Conservation (phyloP, 2,113 vertebrate genomes). For the Ariopsis seemanni region DNA sequence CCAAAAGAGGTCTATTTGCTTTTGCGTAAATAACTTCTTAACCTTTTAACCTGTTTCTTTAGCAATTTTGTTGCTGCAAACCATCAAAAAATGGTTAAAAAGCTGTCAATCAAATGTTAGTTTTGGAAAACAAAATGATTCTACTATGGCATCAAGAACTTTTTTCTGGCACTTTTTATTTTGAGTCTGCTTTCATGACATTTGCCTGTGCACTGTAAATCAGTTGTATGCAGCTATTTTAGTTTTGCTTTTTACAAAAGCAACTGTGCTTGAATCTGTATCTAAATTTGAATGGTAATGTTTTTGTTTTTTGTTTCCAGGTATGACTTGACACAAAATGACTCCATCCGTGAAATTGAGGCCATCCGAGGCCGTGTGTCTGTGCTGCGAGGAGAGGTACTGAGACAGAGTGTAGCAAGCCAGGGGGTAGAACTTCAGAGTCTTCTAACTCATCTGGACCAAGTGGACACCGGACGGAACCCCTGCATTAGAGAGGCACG, state of each 20-base stretch:
- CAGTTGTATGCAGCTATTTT: not conserved
- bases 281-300: not conserved
- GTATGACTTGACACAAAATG: constrained; percentile 90
- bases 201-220: not conserved
- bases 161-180: not conserved
- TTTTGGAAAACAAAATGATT: not conserved
- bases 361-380: constrained; percentile 81
- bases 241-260: not conserved
- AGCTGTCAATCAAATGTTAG: not conserved
- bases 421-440: constrained; percentile 88
- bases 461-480: constrained; percentile 89
- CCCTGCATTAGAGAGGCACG: constrained; percentile 95
- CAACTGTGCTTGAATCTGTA: not conserved
- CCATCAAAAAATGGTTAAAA: not conserved
- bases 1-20: not conserved
- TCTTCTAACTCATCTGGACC: constrained; percentile 85
- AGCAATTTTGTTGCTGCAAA: not conserved
- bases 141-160: not conserved
- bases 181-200: not conserved
- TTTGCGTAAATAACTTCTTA: not conserved
- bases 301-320: constrained; percentile 42
- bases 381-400: constrained; percentile 79
- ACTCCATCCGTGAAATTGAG: constrained; percentile 92
- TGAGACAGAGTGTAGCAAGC: constrained; percentile 75
- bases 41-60: not conserved